phyloP scores from a whole-genome alignment of 2,113 vertebrate species.

The Sylvilagus bachmani region DNA sequence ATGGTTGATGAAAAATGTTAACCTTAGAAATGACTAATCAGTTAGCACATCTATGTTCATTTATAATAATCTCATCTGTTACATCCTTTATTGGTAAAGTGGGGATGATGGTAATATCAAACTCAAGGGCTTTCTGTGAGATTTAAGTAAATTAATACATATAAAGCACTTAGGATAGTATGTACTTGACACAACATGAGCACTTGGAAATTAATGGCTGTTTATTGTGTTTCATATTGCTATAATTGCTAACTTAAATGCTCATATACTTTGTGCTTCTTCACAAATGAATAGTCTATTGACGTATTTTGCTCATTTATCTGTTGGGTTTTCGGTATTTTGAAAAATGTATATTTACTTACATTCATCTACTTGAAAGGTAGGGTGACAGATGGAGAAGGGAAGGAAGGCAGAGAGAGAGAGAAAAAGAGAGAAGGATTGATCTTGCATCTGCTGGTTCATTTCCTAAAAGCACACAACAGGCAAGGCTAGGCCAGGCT shows the following conservation, averaged over 20 bases:
- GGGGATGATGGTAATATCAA: neutral
- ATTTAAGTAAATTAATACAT: constrained; percentile 35
- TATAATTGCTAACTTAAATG: neutral
- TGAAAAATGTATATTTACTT: too few species aligned
- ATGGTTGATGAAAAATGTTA: neutral
- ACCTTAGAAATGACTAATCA: constrained; percentile 33
- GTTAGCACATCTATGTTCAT: neutral
- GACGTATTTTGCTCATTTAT: neutral
- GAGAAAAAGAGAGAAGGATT: too few species aligned
- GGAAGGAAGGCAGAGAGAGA: too few species aligned
- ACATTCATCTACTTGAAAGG: too few species aligned
- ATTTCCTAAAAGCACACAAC: too few species aligned
- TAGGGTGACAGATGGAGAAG: too few species aligned
- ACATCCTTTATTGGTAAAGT: neutral
- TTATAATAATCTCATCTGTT: constrained; percentile 19
- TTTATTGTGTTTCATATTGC: neutral
- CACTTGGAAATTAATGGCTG: neutral
- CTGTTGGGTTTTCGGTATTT: neutral
- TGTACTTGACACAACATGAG: neutral
- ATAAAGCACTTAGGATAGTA: neutral
- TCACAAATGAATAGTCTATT: neutral
- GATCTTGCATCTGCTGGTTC: too few species aligned
- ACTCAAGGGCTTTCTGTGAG: neutral
- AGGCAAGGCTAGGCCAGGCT: too few species aligned
- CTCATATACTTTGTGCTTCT: neutral